A percentile compares a stretch with the other conserved stretches of the same genome.
Conservation (phyloP, 2,888 invertebrate genomes). For the Synanthedon andrenaeformis region DNA sequence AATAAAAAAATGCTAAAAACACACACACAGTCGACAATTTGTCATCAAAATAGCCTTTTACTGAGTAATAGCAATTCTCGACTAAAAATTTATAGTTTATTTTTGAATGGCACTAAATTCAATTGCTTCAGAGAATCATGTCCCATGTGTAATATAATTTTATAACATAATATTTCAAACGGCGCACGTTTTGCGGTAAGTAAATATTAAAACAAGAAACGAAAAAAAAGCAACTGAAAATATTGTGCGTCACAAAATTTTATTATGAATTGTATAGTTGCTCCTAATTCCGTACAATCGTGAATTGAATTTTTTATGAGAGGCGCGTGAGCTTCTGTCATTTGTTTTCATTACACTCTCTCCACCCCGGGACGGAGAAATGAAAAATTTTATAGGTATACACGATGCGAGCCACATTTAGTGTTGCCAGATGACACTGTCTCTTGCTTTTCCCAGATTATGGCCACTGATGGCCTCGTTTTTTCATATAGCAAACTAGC, state of each 20-base stretch:
- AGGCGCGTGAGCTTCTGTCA: constrained; percentile 48
- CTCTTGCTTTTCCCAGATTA: too few species aligned
- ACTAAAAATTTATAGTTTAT: too few species aligned
- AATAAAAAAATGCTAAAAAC: too few species aligned
- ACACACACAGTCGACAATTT: too few species aligned
- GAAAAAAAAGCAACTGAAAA: constrained; percentile 24
- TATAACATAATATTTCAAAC: constrained; percentile 30
- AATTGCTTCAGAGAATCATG: too few species aligned
- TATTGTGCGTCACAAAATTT: constrained; percentile 16
- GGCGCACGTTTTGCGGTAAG: not conserved
- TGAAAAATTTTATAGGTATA: constrained; percentile 4
- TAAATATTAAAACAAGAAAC: not conserved
- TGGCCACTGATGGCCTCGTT: too few species aligned
- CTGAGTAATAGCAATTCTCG: too few species aligned
- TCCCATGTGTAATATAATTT: constrained; percentile 12
- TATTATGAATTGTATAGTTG: constrained; percentile 12
- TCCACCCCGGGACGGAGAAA: constrained; percentile 31
- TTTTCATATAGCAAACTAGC: too few species aligned
- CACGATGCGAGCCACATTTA: too few species aligned
- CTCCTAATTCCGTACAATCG: constrained; percentile 47
- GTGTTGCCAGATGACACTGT: too few species aligned
- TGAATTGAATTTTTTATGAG: constrained; percentile 61
- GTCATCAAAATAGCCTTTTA: too few species aligned
- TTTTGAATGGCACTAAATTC: too few species aligned
- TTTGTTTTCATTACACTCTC: constrained; percentile 57